These are phyloP conservation scores for Silurus meridionalis DNA, from an alignment of 2,113 vertebrate species.

Conservation along the genomic window DNA sequence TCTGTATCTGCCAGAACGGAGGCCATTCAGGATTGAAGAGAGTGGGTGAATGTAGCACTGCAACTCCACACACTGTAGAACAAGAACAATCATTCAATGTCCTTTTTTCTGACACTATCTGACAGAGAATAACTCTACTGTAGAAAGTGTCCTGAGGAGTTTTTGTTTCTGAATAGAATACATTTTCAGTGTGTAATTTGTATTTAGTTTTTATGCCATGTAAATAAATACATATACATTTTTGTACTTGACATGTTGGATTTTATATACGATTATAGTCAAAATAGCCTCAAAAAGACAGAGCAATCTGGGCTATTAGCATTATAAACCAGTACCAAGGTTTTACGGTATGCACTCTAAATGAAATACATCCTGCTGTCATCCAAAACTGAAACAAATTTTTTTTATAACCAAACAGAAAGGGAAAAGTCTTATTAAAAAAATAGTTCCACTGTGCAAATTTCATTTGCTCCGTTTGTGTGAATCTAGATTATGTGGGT, in stretches of 20 bases:
- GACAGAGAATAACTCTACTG: slow-evolving; percentile 3
- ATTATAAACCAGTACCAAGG: background rate
- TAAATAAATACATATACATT: too few species aligned
- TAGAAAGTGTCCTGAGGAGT: background rate
- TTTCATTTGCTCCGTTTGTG: slow-evolving; percentile 7
- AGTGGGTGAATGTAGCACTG: slow-evolving; percentile 78
- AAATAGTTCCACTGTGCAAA: background rate
- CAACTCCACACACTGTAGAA: slow-evolving; percentile 73
- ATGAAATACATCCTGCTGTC: background rate
- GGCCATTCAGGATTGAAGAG: slow-evolving; percentile 75
- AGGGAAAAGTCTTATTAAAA: slow-evolving; percentile 33
- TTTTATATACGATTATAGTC: background rate
- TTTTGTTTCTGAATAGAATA: background rate
- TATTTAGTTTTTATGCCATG: background rate
- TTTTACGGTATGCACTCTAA: background rate
- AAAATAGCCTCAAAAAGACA: background rate
- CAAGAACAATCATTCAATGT: slow-evolving; percentile 36
- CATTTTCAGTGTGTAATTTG: background rate
- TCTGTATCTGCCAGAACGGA: slow-evolving; percentile 76
- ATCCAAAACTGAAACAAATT: slow-evolving; percentile 8
- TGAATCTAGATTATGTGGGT: slow-evolving; percentile 30
- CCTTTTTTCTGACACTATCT: background rate
- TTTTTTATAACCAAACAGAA: slow-evolving; percentile 25
- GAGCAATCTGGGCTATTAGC: slow-evolving; percentile 6
- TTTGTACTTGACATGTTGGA: background rate